These are phyloP conservation scores for Megalops atlanticus DNA, from an alignment of 2,113 vertebrate species.

Conservation along the genomic window DNA sequence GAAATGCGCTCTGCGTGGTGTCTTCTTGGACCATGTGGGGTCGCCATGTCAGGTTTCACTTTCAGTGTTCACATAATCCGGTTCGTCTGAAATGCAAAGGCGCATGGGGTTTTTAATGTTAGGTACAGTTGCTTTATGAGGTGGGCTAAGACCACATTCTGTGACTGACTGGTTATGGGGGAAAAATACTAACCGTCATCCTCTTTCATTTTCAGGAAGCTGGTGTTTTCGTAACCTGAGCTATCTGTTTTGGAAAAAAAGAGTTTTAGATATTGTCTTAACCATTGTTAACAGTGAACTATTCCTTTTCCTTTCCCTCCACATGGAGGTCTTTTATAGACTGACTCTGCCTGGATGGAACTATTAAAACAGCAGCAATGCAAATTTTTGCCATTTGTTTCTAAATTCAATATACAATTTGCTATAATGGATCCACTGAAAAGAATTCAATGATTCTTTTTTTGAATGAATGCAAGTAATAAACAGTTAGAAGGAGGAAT, in stretches of 20 bases:
- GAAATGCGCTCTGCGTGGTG: neutral
- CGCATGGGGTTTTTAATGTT: neutral
- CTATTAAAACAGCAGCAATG: too few relatives aligned
- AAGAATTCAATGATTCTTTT: too few relatives aligned
- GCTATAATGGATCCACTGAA: too few relatives aligned
- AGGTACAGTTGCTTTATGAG: neutral
- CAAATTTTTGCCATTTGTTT: too few relatives aligned
- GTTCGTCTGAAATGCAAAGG: constrained; percentile 39
- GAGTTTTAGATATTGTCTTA: neutral
- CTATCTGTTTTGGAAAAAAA: constrained; percentile 22
- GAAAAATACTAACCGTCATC: constrained; percentile 19
- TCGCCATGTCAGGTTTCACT: neutral
- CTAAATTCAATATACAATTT: too few relatives aligned
- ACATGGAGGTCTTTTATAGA: too few relatives aligned
- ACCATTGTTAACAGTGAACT: too few relatives aligned
- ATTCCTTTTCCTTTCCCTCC: too few relatives aligned
- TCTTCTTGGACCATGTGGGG: neutral
- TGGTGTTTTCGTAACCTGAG: constrained; percentile 36
- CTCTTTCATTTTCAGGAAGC: neutral
- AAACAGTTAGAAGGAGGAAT: too few relatives aligned
- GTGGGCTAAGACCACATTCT: neutral
- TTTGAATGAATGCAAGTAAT: too few relatives aligned
- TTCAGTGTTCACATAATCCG: constrained; percentile 43
- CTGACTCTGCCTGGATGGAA: too few relatives aligned
- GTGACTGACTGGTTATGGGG: too few relatives aligned